Evolutionary conservation across 2,113 vertebrate genomes (phyloP), one percentile per base, ranked within the genome.

Genomic region (Tinamus guttatus): DNA sequence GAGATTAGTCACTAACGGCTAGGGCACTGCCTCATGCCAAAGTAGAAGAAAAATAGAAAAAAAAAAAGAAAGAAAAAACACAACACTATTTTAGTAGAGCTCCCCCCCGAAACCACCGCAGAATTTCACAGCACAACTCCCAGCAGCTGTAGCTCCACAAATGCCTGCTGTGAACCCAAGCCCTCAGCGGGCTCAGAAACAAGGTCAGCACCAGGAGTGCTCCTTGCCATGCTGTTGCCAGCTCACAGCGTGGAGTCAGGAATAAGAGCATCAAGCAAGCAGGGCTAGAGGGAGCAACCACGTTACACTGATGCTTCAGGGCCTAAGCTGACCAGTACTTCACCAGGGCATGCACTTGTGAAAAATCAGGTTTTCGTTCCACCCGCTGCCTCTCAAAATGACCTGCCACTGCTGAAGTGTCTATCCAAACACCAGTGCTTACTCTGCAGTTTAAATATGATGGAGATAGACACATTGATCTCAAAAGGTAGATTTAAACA

Each of bases 341-440:
- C 40, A 67, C n/a, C 16, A 7, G n/a, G 74, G 30, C 16, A 40
- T 1, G 9, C 9, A 27, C 13, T 3, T 3, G 0, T 36, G 5
- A 85, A 62, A 25, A 87, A 75, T 5, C 9, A 41, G 0, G 28
- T 49, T 75, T 83, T 71, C 51, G 36, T 81, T 69, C 81, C 40
- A 38, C 13, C 17, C 9, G 28, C n/a, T 43, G 5, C 18, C 32
- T 65, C 43, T 74, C 14, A 51, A 67, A 90, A 56, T 9, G 11
- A 80, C 8, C 30, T n/a, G 2, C 32, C 38, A 51, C 7, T 24
- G 14, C 0, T 41, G 15, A 71, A 28, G 5, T 18, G 4, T 17
- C 68, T 67, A 21, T 19, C 5, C 36, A 67, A 63, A 83, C 7
- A 78, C 20, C 3, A 20, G 15, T 4, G 2, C 34, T 93, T 81